These are phyloP conservation scores for cattle (Bos taurus) DNA, from an alignment of 2,113 vertebrate species.

Conservation along the genomic window ARS-UCD2.0 NC_037347.1:65421501-65422000, in stretches of 20 bases:
- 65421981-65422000: not conserved
- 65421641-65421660: not conserved
- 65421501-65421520: slow-evolving; percentile 99
- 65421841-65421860: not conserved
- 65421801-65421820: accelerated
- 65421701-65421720: accelerated
- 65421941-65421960: not conserved
- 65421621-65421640: not conserved
- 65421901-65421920: not conserved
- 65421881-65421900: not conserved
- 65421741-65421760: not conserved
- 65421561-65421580: slow-evolving; percentile 92
- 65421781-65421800: not conserved
- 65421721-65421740: not conserved
- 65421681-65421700: accelerated
- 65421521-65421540: slow-evolving; percentile 99
- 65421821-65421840: not conserved
- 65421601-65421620: slow-evolving; percentile 77
- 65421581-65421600: slow-evolving; percentile 77
- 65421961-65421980: not conserved
- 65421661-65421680: slow-evolving; percentile 30
- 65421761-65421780: not conserved
- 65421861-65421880: not conserved
- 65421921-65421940: not conserved
- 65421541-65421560: slow-evolving; percentile 99